Evolutionary conservation across 2,113 vertebrate species (phyloP).

Genomic region (Xenopus laevis): DNA sequence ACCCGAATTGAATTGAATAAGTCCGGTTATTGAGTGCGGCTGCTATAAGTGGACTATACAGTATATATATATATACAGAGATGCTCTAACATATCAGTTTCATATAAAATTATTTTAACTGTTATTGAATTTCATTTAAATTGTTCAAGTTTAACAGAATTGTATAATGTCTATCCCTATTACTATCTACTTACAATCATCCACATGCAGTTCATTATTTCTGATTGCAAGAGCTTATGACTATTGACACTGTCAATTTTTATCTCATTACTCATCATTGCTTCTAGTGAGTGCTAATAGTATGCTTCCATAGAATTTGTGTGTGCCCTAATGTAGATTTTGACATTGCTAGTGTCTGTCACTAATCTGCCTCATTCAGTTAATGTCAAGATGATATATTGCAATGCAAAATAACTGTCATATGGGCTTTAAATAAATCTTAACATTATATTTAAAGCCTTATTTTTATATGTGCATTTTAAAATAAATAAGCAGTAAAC

Average conservation of each 20-base stretch:
- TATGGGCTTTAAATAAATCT: constrained; percentile 78
- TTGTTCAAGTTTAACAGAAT: constrained; percentile 49
- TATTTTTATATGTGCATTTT: constrained; percentile 37
- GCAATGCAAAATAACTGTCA: constrained; percentile 72
- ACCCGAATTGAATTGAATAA: too few species aligned
- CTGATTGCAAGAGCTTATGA: constrained; percentile 72
- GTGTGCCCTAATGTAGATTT: constrained; percentile 72
- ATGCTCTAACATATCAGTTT: too few species aligned
- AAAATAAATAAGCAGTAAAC: constrained; percentile 35
- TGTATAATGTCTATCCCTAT: constrained; percentile 33
- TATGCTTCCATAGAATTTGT: constrained; percentile 69
- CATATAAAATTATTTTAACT: too few species aligned
- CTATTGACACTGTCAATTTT: constrained; percentile 85
- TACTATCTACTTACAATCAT: constrained; percentile 43
- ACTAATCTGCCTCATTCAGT: constrained; percentile 82
- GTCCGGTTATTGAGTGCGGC: too few species aligned
- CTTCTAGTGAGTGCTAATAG: constrained; percentile 66
- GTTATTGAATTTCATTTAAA: constrained; percentile 46
- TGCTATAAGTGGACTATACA: too few species aligned
- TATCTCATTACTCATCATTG: constrained; percentile 75
- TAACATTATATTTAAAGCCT: constrained; percentile 57
- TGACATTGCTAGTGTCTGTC: constrained; percentile 70
- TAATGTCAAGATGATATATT: constrained; percentile 79
- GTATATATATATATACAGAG: constrained; percentile 5
- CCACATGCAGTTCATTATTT: constrained; percentile 72